Evolutionary conservation across 1,140 invertebrate species (phyloP).

Genomic region (Ephestia elutella): DNA sequence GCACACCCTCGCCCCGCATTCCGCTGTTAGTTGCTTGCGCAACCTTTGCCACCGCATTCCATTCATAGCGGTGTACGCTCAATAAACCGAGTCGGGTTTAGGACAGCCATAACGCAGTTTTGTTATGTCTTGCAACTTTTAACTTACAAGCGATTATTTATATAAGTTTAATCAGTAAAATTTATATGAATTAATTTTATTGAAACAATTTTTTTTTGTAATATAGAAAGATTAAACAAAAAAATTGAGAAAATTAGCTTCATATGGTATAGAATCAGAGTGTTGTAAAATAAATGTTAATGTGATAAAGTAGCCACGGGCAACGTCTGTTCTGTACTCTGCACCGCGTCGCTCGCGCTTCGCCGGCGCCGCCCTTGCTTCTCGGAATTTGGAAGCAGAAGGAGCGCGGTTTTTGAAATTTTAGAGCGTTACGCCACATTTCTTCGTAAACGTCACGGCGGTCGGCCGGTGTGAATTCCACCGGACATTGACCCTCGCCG

Average conservation of each 20-base stretch:
- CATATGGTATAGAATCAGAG: background rate
- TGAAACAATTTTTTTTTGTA: background rate
- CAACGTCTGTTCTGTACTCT: background rate
- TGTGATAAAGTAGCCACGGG: background rate
- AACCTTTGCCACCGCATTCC: conserved; percentile 66
- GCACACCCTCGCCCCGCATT: conserved; percentile 38
- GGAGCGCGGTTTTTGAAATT: conserved; percentile 60
- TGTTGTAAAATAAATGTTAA: background rate
- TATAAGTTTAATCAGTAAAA: background rate
- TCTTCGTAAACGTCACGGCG: conserved; percentile 67
- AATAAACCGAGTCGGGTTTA: conserved; percentile 26
- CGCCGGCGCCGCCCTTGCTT: conserved; percentile 27
- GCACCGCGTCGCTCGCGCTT: conserved; percentile 13
- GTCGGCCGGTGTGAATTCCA: conserved; percentile 63
- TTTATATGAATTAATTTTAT: background rate
- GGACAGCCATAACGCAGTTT: conserved; percentile 17
- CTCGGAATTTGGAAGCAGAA: conserved; percentile 43
- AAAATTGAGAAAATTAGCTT: background rate
- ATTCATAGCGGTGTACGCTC: conserved; percentile 67
- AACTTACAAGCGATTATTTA: no score
- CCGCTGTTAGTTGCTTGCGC: conserved; percentile 57
- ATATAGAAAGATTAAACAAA: background rate
- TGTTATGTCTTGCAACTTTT: background rate
- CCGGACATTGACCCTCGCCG: conserved; percentile 62
- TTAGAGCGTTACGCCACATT: conserved; percentile 70